These are phyloP conservation scores for Hydrozoanthus gracilis DNA, from an alignment of 92 coral and sea anemone species.

Conservation along the genomic window DNA sequence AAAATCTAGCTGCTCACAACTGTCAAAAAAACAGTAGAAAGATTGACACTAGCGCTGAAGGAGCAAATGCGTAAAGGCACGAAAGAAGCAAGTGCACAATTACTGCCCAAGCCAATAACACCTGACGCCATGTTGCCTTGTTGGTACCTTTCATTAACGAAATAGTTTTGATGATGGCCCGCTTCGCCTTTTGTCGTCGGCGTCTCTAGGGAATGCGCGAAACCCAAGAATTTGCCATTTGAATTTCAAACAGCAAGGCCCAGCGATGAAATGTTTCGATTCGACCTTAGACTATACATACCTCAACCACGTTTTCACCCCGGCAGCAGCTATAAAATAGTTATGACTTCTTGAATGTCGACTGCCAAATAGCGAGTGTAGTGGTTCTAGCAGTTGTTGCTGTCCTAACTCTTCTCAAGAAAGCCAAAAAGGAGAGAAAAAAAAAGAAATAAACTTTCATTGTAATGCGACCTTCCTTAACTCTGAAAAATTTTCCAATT, in stretches of 20 bases:
- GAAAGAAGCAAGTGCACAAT: not conserved
- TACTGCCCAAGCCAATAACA: not conserved
- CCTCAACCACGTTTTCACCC: not conserved
- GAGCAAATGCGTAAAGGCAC: not conserved
- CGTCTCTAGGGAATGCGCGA: too few relatives aligned
- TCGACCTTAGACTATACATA: not conserved
- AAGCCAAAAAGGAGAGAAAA: conserved; percentile 15
- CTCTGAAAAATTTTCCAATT: too few relatives aligned
- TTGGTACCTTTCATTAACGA: too few relatives aligned
- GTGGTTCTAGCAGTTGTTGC: not conserved
- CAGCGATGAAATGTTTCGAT: conserved; percentile 1
- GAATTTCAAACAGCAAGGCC: not conserved
- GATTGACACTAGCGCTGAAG: not conserved
- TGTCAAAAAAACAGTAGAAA: conserved; percentile 6
- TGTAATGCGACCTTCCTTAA: too few relatives aligned
- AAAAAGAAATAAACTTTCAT: not conserved
- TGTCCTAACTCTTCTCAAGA: conserved; percentile 1
- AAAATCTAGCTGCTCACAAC: conserved; percentile 14
- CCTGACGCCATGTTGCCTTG: too few relatives aligned
- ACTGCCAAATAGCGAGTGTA: conserved; percentile 6
- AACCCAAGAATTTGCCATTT: not conserved
- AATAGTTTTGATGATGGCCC: too few relatives aligned
- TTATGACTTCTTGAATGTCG: conserved; percentile 1
- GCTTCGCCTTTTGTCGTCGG: too few relatives aligned
- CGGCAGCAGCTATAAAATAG: not conserved